Conservation (phyloP, 2,113 vertebrate genomes). For the Etia nguti region DNA sequence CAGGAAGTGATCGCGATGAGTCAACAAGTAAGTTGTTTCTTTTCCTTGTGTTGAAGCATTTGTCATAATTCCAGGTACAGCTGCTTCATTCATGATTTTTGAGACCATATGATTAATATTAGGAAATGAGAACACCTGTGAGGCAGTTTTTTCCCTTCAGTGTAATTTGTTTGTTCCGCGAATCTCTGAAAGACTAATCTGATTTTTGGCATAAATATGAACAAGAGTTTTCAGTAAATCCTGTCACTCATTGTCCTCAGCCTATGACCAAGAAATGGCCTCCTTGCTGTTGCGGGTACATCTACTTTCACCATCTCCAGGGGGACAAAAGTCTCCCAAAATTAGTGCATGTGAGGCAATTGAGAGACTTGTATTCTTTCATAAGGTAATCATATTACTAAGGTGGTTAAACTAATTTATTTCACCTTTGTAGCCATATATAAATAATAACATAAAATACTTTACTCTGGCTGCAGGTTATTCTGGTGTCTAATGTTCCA, state of each 20-base stretch:
- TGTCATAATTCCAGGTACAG: neutral
- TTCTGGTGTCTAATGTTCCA: neutral
- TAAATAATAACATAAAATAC: neutral
- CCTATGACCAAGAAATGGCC: slow-evolving; percentile 10
- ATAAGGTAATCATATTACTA: neutral
- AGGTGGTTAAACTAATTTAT: neutral
- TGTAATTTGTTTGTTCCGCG: neutral
- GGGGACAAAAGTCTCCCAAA: neutral
- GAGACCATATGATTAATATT: neutral
- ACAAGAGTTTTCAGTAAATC: neutral
- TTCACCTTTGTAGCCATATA: neutral
- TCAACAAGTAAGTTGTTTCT: neutral
- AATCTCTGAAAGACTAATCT: neutral
- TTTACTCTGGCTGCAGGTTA: neutral
- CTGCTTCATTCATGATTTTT: neutral
- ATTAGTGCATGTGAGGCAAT: neutral
- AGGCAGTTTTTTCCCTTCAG: neutral
- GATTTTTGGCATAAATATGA: neutral
- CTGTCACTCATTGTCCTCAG: neutral
- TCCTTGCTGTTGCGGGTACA: neutral
- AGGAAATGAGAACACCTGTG: neutral
- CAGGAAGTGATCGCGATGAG: neutral
- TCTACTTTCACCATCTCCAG: slow-evolving; percentile 20
- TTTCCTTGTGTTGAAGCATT: neutral
- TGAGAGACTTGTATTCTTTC: slow-evolving; percentile 21